phyloP scores from a whole-genome alignment of 2,797 vertebrate species.

The Catostomus latipinnis region DNA sequence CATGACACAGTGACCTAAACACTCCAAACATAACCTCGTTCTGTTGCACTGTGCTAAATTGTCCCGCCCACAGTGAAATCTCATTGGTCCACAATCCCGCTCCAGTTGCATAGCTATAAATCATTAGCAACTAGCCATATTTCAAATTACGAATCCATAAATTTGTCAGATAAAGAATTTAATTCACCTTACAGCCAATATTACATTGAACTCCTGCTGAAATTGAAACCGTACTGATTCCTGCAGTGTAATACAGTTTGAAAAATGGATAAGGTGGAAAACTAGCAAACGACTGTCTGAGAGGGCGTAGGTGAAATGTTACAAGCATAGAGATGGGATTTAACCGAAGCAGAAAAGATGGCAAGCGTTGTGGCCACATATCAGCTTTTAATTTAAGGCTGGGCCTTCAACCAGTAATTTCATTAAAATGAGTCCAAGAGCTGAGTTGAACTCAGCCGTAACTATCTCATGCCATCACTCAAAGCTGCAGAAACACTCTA shows the following conservation, averaged over 20 bases:
- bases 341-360: constrained; percentile 44
- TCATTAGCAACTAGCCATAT: constrained; percentile 7
- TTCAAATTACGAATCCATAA: constrained; percentile 14
- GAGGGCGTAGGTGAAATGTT: constrained; percentile 25
- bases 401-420: constrained; percentile 52
- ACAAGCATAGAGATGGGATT: constrained; percentile 33
- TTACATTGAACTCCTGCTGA: neutral
- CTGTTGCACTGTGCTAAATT: no score
- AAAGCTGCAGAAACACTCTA: constrained; percentile 30
- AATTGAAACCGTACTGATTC: constrained; percentile 26
- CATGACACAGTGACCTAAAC: no score
- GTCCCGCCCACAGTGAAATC: no score
- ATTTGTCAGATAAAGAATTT: constrained; percentile 20
- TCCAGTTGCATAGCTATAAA: constrained; percentile 1
- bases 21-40: no score
- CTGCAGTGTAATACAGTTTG: constrained; percentile 15
- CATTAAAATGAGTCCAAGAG: constrained; percentile 47
- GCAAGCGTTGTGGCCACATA: constrained; percentile 39
- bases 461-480: constrained; percentile 27
- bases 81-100: no score
- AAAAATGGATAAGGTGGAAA: constrained; percentile 34
- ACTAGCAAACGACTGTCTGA: neutral
- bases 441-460: constrained; percentile 26
- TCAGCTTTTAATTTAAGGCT: constrained; percentile 49
- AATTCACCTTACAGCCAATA: neutral